Evolutionary conservation across 2,797 vertebrate genomes (phyloP), one percentile per base, ranked within the genome.

Genomic region (Rhynchonycteris naso): DNA sequence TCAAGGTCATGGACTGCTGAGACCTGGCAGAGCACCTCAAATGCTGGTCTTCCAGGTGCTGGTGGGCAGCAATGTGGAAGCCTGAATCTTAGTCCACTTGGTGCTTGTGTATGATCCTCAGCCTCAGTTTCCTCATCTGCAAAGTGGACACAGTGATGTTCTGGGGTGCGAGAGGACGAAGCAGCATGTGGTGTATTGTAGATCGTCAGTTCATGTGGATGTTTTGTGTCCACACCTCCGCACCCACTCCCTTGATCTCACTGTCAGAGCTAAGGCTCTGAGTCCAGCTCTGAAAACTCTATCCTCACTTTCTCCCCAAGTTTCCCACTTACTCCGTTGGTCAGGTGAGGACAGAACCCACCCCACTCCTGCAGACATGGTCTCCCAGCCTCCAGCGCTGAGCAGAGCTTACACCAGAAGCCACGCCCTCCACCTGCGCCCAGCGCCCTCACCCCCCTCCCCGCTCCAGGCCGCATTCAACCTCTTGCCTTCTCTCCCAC

Each of bases 101-200:
- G 22, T 30, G 71, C 2, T 11, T 2, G 26, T 65, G 30, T 24
- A 16, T 6, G 24, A 50, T 8, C 22, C 43, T 9, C 16, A 75
- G 74, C n/a, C 50, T 91, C 66, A 54, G 50, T 33, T 52, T 59
- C 22, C 43, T 80, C 90, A 22, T 68, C 81, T 94, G 56, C 56
- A 21, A 84, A 74, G 21, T 78, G 76, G 65, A 35, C 26, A 52
- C 1, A n/a, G 30, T 28, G 26, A 52, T 63, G 33, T 15, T 33
- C 35, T 12, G 66, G 38, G 10, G 38, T 56, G 50, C 35, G 3
- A 74, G 74, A 56, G 35, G 63, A 61, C 74, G 66, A 61, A 26
- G 35, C 52, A 9, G 21, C 1, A 4, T 2, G 16, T 11, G n/a
- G n/a, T 26, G 5, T 14, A 7, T 0, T 5, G 59, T 8, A 58